Evolutionary conservation across 2,888 invertebrate genomes (phyloP).

Genomic region (Ectemnius continuus): DNA sequence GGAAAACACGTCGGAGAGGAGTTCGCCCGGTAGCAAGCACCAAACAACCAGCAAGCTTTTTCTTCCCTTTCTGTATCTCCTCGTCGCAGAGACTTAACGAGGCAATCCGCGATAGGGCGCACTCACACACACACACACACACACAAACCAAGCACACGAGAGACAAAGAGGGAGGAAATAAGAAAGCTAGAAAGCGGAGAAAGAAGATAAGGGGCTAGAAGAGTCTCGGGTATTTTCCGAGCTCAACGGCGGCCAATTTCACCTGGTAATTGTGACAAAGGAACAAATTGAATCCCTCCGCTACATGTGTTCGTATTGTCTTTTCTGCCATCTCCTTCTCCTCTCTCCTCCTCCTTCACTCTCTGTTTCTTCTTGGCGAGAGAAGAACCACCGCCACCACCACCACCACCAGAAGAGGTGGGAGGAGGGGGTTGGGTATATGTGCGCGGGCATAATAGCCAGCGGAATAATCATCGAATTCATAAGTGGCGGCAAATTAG

Average conservation of each 20-base stretch:
- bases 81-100: constrained; percentile 17
- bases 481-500: background rate
- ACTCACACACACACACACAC: background rate
- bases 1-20: background rate
- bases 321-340: no score
- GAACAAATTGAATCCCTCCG: constrained; percentile 47
- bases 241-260: constrained; percentile 44
- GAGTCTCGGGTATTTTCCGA: constrained; percentile 35
- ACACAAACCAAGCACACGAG: no score
- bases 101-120: background rate
- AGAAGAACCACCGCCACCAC: background rate
- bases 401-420: background rate
- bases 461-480: constrained; percentile 5
- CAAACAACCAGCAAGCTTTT: background rate
- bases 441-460: background rate
- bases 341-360: no score
- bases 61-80: background rate
- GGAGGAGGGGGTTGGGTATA: background rate
- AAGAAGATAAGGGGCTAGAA: constrained; percentile 29
- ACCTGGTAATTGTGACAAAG: constrained; percentile 47
- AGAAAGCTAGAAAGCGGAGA: constrained; percentile 21
- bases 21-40: background rate
- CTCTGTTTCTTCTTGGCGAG: background rate
- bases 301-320: background rate
- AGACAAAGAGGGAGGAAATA: constrained; percentile 7